Evolutionary conservation across 2,888 invertebrate genomes (phyloP), one percentile per base, ranked within the genome.

Genomic region (Clanis bilineata): DNA sequence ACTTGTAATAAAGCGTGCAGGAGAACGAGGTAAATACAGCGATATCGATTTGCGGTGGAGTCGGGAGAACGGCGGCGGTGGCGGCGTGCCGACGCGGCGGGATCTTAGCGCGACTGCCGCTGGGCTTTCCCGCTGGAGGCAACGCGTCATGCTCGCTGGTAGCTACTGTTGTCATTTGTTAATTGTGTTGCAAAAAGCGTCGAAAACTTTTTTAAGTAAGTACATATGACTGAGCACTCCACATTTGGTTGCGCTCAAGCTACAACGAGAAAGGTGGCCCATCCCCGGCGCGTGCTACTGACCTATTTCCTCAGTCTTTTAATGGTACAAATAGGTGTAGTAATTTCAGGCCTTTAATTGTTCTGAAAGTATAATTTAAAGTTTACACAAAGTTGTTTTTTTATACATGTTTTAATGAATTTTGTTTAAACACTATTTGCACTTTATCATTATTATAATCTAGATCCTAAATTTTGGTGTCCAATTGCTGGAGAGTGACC

Each of bases 71-170:
- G 68, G 67, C 70, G 67, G 69, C 64, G 71, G 64, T 68, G 72
- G 74, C 79, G 81, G 80, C 88, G 86, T 85, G 76, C 74, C 68
- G 79, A 77, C 85, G 79, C 84, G 82, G 65, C 86, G 86, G 73
- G 73, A 75, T 82, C 83, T 77, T 73, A 71, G 67, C 83, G 82
- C 86, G 84, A 90, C 90, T 90, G 89, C 81, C 79, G 80, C 65
- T 67, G 74, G 72, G 76, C 76, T 74, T 74, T 74, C 73, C 77
- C 74, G 69, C 74, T 76, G 72, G 75, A 81, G 68, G 75, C 73
- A 72, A 64, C 70, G 65, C 70, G 71, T 62, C 66, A 72, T 66
- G 57, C 63, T 65, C 68, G 63, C 67, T 66, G 57, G 63, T 65
- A 67, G 63, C 67, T 60, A 56, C 58, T 60, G 57, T 64, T 67